Base-by-base conservation (phyloP, 2,888 invertebrate species). In the Cepaea hortensis region DNA sequence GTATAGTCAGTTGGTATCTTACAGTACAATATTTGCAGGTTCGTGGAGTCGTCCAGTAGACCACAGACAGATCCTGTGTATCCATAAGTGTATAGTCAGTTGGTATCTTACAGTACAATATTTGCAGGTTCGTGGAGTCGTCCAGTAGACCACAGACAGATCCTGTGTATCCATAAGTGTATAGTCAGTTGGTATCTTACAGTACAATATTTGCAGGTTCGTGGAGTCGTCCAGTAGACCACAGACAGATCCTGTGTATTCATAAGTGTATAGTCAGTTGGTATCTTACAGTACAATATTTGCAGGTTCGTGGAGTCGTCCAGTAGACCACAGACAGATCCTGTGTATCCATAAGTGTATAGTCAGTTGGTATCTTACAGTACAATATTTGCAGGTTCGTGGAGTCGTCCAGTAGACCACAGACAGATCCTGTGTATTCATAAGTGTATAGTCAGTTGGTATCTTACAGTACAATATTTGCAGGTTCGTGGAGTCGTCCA, bases 271-370 rank as follows among this genome's bases (percentile, higher is more conserved):
- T 1, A 55, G 55, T 55, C 55, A 9, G 55, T 35, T 35, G 35
- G 35, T 35, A 35, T 35, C n/a, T 20, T 20, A 7, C n/a, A 13
- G n/a, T 7, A 72, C 11, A 23, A 4, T 11, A n/a, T 6, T 68
- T n/a, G 50, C 86, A 75, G 99, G 97, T 94, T 95, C 89, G 90
- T 94, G 61, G 94, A 95, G 88, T 94, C 94, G n/a, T 92, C 93
- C 82, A 91, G 90, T 65, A 92, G 94, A 84, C 94, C 95, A 5
- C 72, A 87, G 46, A 92, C 90, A 55, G 95, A 94, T 83, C 95
- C 95, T 7, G 84, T 95, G 6, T n/a, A n/a, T n/a, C n/a, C n/a
- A n/a, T n/a, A n/a, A n/a, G n/a, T n/a, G 35, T 35, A 35, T 1
- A 55, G 55, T 55, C 55, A 9, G 55, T 35, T 35, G 35, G 35